These are phyloP conservation scores for Cyphomyrus plagiostoma DNA, from an alignment of 2,113 vertebrate species.

Conservation along the genomic window DNA sequence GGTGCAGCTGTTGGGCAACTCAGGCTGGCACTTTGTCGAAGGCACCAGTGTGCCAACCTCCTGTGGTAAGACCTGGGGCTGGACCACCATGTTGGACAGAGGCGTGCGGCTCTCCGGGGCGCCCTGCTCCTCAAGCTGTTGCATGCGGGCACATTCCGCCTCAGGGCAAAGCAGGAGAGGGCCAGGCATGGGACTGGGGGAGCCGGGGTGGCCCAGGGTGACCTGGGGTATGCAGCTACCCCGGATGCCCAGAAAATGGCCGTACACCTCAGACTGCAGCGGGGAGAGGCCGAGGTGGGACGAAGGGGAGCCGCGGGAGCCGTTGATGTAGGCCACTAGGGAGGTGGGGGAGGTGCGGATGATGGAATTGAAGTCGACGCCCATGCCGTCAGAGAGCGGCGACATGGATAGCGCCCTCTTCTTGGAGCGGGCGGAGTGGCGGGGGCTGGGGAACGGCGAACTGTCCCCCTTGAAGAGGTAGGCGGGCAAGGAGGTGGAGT, in stretches of 20 bases:
- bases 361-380: slow-evolving; percentile 86
- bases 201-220: slow-evolving; percentile 40
- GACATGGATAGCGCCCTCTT: slow-evolving; percentile 79
- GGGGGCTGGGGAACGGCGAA: slow-evolving; percentile 56
- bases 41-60: slow-evolving; percentile 37
- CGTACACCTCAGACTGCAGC: slow-evolving; percentile 80
- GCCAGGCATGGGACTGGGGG: slow-evolving; percentile 36
- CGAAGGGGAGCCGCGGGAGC: slow-evolving; percentile 70
- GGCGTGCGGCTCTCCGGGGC: slow-evolving; percentile 50
- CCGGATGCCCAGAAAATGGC: slow-evolving; percentile 83
- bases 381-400: slow-evolving; percentile 79
- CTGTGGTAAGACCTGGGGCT: slow-evolving; percentile 57
- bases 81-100: slow-evolving; percentile 76
- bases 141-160: slow-evolving; percentile 61
- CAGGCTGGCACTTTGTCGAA: slow-evolving; percentile 44
- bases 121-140: slow-evolving; percentile 66
- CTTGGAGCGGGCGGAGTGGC: slow-evolving; percentile 64
- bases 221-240: slow-evolving; percentile 77
- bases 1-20: slow-evolving; percentile 51
- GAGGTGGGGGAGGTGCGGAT: slow-evolving; percentile 90
- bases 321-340: slow-evolving; percentile 85
- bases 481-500: slow-evolving; percentile 68
- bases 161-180: slow-evolving; percentile 38
- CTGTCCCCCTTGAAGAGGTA: slow-evolving; percentile 68
- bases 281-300: slow-evolving; percentile 64